Conservation (phyloP, 2,797 vertebrate genomes). For the Lagodon rhomboides region DNA sequence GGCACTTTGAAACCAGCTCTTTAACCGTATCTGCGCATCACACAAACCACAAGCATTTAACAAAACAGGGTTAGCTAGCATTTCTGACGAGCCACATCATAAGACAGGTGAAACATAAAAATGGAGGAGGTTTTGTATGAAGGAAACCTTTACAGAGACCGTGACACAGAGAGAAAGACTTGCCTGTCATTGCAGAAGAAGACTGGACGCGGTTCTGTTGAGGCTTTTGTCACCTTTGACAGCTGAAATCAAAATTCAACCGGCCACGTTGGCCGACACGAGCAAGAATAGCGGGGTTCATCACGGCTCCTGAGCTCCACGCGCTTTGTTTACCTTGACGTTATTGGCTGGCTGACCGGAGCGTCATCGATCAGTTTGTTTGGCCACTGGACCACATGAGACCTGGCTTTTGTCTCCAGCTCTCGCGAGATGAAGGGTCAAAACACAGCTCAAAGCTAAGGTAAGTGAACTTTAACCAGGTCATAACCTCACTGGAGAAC, state of each 20-base stretch:
- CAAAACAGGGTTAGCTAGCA: too few species aligned
- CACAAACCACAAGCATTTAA: not conserved
- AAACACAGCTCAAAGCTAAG: not conserved
- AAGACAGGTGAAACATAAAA: accelerated
- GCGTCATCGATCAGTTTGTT: conserved; percentile 21
- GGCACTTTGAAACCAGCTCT: conserved; percentile 82
- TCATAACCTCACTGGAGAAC: not conserved
- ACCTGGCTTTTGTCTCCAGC: not conserved
- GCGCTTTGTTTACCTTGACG: conserved; percentile 31
- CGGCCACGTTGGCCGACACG: not conserved
- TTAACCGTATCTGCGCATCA: conserved; percentile 64
- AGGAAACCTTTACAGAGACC: too few species aligned
- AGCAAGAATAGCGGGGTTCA: not conserved
- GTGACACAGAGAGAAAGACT: conserved; percentile 18
- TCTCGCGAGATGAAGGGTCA: conserved; percentile 44
- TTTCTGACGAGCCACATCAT: not conserved
- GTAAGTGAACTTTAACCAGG: not conserved
- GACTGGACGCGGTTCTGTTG: not conserved
- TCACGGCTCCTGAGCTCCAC: not conserved
- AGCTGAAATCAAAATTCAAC: not conserved
- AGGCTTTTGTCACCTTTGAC: not conserved
- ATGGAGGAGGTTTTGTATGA: not conserved
- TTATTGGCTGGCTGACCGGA: conserved; percentile 35
- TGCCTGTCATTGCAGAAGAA: conserved; percentile 66
- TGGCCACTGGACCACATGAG: not conserved